Base-by-base conservation (phyloP, 2,888 invertebrate species). In the Eupsilia transversa region DNA sequence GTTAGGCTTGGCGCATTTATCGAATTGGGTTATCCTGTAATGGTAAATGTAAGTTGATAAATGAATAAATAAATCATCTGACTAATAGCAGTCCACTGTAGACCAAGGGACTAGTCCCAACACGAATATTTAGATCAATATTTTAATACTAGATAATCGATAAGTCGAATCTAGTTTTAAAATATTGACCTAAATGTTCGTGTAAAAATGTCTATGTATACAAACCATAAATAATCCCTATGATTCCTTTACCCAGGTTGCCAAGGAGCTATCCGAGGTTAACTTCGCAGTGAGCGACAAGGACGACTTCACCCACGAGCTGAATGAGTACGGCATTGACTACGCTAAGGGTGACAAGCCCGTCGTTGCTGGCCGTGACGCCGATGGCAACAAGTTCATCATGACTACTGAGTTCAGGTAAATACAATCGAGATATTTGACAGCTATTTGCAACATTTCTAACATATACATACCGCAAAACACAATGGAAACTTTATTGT, bases 291-390 rank as follows among this genome's bases (percentile, higher is more conserved):
- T 99, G 85, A 98, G 99, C 94, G 98, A 98, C 92, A 98, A 98
- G 93, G 98, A 98, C 89, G 99, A 99, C 88, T 99, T 99, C 97
- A 98, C 98, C 77, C 98, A 98, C 88, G 99, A 99, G 94, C 96
- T 99, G 87, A 98, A 98, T 88, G 99, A 99, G 94, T 99, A 97
- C 94, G 99, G 99, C 74, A 97, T 99, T 80, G 98, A 98, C 91
- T 98, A 97, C 92, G 97, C 98, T 57, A 97, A 98, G 90, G 98
- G 98, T 23, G 99, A 99, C 88, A 99, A 99, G 93, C 99, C 99
- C 0, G 97, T 98, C 35, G 97, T 99, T 54, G 97, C 98, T 75
- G 99, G 98, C 7, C 97, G 98, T 72, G 98, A 99, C 92, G 97
- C 97, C 12, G 97, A 98, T 82, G 98, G 98, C 87, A 98, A 98